Evolutionary conservation across 2,888 invertebrate species (phyloP).

Genomic region (Habrosyne pyritoides): DNA sequence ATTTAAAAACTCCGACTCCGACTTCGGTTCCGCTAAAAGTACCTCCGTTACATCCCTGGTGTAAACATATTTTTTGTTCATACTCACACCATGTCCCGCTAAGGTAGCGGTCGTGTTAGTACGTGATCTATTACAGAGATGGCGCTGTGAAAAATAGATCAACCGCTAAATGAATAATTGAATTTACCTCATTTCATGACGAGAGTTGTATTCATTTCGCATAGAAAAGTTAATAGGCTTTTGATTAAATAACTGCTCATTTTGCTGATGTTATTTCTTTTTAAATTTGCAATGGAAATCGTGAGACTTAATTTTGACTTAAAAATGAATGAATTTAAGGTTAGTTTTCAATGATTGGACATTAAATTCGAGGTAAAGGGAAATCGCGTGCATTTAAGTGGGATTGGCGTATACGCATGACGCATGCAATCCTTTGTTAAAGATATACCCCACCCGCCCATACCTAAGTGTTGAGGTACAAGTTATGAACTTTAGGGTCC

Average conservation of each 20-base stretch:
- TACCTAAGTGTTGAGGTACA: constrained; percentile 14
- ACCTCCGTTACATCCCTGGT: too few species aligned
- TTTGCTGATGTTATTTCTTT: too few species aligned
- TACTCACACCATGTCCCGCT: constrained; percentile 19
- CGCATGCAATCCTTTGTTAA: constrained; percentile 42
- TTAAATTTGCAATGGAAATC: background rate
- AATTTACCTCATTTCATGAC: background rate
- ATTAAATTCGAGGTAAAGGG: constrained; percentile 36
- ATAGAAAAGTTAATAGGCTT: too few species aligned
- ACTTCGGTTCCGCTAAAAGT: too few species aligned
- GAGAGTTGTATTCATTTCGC: too few species aligned
- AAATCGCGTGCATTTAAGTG: constrained; percentile 48
- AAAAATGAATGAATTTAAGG: background rate
- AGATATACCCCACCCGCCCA: constrained; percentile 1
- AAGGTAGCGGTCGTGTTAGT: constrained; percentile 24
- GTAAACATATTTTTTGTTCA: constrained; percentile 30
- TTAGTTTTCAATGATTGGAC: background rate
- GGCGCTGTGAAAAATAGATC: constrained; percentile 33
- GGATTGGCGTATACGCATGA: constrained; percentile 36
- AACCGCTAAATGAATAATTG: constrained; percentile 1
- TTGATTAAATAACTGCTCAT: too few species aligned
- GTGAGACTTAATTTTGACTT: too few species aligned
- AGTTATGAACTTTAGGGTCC: constrained; percentile 1
- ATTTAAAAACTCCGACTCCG: too few species aligned
- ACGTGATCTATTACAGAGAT: constrained; percentile 47